Percentiles rank a stretch among this genome's conserved stretches.
These are phyloP conservation scores for Ardeotis arabs DNA, from an alignment of 2,113 vertebrate species.

Conservation along the genomic window DNA sequence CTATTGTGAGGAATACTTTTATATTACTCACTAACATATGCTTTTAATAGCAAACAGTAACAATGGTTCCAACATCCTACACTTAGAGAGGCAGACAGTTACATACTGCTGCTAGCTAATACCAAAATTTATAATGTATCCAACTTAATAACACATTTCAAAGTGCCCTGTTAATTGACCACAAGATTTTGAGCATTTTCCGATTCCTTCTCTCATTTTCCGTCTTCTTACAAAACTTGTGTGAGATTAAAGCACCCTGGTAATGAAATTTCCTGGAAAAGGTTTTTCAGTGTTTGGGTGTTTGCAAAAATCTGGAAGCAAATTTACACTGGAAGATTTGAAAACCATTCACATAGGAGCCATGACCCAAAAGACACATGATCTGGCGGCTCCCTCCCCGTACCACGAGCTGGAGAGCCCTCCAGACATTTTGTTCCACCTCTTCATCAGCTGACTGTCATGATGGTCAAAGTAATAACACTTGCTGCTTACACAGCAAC, in stretches of 20 bases:
- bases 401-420: background rate
- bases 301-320: slow-evolving; percentile 4
- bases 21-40: background rate
- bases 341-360: background rate
- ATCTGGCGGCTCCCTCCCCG: background rate
- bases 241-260: background rate
- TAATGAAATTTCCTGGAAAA: slow-evolving; percentile 9
- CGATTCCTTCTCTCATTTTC: background rate
- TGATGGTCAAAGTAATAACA: background rate
- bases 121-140: background rate
- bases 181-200: background rate
- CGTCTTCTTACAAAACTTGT: background rate
- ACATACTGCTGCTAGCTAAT: background rate
- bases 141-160: background rate
- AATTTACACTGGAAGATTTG: background rate
- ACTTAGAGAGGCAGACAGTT: background rate
- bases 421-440: background rate
- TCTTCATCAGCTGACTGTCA: slow-evolving; percentile 11
- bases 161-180: background rate
- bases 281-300: background rate
- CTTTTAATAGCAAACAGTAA: slow-evolving; percentile 48
- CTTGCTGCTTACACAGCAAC: background rate
- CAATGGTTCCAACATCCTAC: background rate
- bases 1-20: background rate
- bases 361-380: background rate